Base-by-base conservation (phyloP, 1,140 invertebrate species). In the Bombyx mori region DNA sequence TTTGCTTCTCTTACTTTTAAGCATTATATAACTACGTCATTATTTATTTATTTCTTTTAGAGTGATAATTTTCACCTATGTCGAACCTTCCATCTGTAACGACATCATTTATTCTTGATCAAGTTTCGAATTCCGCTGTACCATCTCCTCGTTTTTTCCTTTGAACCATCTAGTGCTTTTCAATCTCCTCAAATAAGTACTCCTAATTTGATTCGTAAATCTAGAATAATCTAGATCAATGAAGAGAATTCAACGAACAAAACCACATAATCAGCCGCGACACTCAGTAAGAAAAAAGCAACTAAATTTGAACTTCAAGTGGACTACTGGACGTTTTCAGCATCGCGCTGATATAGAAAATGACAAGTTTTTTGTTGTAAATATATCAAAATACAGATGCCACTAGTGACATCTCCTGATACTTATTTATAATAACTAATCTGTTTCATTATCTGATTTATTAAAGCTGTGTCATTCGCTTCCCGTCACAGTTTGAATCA, bases 81-180 rank as follows among this genome's bases (percentile, higher is more conserved):
- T 56, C 54, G 45, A 56, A 56, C 26, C 44, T 56, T 26, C 54
- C 54, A 8, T 56, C 54, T 42, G 46, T 48, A 8, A 56, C 54
- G 18, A 48, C 54, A 42, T 56, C 54, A 56, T 56, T 56, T 44
- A 56, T 56, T 10, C n/a, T 56, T 46, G 43, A 56, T 56, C 54
- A 56, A 42, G 46, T 56, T 26, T 26, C 12, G 7, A 44, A 49
- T 49, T 49, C 46, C 22, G 44, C 54, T 9, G 44, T 26, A 56
- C 54, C 44, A 22, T 56, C 54, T 48, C 54, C 54, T 46, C 44
- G 49, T 51, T 51, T 8, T 18, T 51, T 51, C 49, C 49, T n/a
- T 51, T 10, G 49, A 51, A 10, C 49, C 49, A 51, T 18, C 49
- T 50, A 22, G 49, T 50, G 18, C 49, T 51, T 18, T 18, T 10